phyloP scores from a whole-genome alignment of 2,888 invertebrate genomes.

The Dromius quadrimaculatus region DNA sequence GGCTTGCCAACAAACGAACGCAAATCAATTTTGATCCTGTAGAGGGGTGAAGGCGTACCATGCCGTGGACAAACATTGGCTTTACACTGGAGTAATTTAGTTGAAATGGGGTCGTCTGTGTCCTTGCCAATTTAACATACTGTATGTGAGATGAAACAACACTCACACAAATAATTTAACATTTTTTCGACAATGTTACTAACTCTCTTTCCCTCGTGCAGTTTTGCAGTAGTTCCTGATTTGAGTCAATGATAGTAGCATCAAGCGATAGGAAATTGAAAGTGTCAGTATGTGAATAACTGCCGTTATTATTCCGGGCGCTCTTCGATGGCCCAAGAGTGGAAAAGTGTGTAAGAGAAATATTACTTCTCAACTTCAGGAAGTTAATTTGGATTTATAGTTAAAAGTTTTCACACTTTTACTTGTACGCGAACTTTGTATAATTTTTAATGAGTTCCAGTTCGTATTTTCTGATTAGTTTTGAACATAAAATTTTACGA shows the following conservation, averaged over 20 bases:
- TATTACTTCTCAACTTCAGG: conserved; percentile 48
- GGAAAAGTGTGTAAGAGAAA: conserved; percentile 48
- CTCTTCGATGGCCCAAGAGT: conserved; percentile 38
- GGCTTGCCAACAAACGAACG: neutral
- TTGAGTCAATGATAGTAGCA: too few species aligned
- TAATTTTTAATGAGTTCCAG: conserved; percentile 31
- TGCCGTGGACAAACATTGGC: neutral
- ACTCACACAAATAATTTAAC: too few species aligned
- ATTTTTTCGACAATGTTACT: too few species aligned
- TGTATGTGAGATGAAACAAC: too few species aligned
- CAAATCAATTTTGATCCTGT: neutral
- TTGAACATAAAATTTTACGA: conserved; percentile 25
- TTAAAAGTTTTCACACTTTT: conserved; percentile 41
- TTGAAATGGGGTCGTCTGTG: conserved; percentile 1
- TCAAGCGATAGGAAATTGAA: too few species aligned
- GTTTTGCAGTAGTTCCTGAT: too few species aligned
- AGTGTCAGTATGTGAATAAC: too few species aligned
- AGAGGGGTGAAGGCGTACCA: neutral
- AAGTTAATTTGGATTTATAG: conserved; percentile 52
- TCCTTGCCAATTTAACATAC: too few species aligned
- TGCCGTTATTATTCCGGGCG: too few species aligned
- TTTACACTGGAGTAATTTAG: conserved; percentile 3
- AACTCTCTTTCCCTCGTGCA: too few species aligned
- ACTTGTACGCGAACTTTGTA: conserved; percentile 26
- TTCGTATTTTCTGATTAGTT: conserved; percentile 26